Base-by-base conservation (phyloP, 64 coral and sea anemone genomes). In the Cladopsammia gracilis region DNA sequence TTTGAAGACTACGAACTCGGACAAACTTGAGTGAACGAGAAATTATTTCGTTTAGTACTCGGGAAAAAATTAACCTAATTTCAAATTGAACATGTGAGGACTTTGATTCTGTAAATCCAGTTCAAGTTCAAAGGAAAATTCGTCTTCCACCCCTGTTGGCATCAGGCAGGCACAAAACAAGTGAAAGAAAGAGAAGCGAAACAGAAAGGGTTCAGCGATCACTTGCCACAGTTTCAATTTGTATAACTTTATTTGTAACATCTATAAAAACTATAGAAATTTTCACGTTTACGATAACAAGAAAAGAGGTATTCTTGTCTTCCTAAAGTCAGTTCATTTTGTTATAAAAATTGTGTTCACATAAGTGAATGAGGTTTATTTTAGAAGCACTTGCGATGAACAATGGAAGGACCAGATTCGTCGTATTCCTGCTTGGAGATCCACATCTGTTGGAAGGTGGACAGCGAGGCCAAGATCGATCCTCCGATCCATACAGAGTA, bases 391-490 rank as follows among this genome's bases (percentile, higher is more conserved):
- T 92, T 92, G 1, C 90, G 52, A 34, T 92, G 90, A 67, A 92
- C 90, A 68, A 92, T 92, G 50, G 88, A 90, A 46, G 88, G 88
- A 60, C 88, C 88, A 57, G 88, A 90, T 82, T 90, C 88, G 44
- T 90, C 88, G 47, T 90, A 90, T 82, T 90, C 88, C 70, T 90
- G 76, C 48, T 90, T 90, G 76, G 88, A 90, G 74, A 90, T 90
- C 88, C 88, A 90, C 88, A 90, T 90, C 88, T 90, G 88, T 90
- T 90, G 88, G 88, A 90, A 90, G 76, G 88, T 90, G 62, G 88
- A 90, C 88, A 90, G 88, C 24, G 88, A 90, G 65, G 88, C 88
- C 24, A 90, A 77, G 88, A 90, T 90, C 43, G 88, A 90, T 34
- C 88, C 88, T 81, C 88, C 88, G 4, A 90, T 90, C 88, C 88